Evolutionary conservation across 2,888 invertebrate genomes (phyloP).

Genomic region (Metalampra italica): DNA sequence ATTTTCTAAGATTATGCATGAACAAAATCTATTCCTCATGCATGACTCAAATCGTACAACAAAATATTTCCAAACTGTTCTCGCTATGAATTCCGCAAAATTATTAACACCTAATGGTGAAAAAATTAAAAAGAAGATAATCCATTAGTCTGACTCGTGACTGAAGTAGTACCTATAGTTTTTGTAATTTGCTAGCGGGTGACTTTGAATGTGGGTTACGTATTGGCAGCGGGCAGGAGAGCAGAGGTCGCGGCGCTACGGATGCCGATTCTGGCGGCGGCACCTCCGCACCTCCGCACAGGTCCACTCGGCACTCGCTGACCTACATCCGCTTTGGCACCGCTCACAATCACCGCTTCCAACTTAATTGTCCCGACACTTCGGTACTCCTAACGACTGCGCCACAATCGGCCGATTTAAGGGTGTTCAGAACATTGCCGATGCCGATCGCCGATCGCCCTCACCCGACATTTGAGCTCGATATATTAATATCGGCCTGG

Average conservation of each 20-base stretch:
- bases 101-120: too few relatives aligned
- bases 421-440: slow-evolving; percentile 52
- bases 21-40: too few relatives aligned
- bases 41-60: too few relatives aligned
- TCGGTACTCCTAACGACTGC: slow-evolving; percentile 72
- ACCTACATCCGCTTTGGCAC: slow-evolving; percentile 78
- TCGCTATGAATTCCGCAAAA: too few relatives aligned
- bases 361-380: slow-evolving; percentile 78
- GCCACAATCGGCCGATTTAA: slow-evolving; percentile 74
- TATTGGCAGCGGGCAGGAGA: slow-evolving; percentile 44
- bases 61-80: too few relatives aligned
- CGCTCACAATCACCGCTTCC: slow-evolving; percentile 76
- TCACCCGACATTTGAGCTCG: slow-evolving; percentile 37
- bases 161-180: too few relatives aligned
- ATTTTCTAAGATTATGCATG: too few relatives aligned
- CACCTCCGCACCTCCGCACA: slow-evolving; percentile 46
- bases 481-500: slow-evolving; percentile 51
- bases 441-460: slow-evolving; percentile 5
- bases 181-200: too few relatives aligned
- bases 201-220: not conserved
- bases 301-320: slow-evolving; percentile 68
- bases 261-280: slow-evolving; percentile 38
- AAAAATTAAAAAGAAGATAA: too few relatives aligned
- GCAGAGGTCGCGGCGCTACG: slow-evolving; percentile 37
- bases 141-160: too few relatives aligned